Base-by-base conservation (phyloP, 2,888 invertebrate genomes). In the Sceliomorpha sp. region DNA sequence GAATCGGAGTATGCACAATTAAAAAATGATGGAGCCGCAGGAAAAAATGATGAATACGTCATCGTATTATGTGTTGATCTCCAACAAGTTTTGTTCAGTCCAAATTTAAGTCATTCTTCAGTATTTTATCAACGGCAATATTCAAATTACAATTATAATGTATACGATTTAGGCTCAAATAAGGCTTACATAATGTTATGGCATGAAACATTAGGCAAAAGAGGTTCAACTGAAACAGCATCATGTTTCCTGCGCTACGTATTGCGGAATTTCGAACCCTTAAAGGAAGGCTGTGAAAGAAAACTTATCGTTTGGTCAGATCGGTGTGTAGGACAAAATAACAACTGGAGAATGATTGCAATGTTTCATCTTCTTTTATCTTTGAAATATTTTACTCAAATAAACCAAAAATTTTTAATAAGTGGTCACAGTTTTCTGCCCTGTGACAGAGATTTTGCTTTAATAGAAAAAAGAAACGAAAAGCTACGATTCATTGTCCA, bases 261-360 rank as follows among this genome's bases (percentile, higher is more conserved):
- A n/a, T 2, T 13, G 12, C 9, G 39, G 14, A 51, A 39, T 17
- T 37, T 20, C 15, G 14, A 27, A 9, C 15, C 31, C 20, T 13
- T 51, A 1, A 9, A 26, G 31, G 20, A 27, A n/a, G 8, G 31
- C 27, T 12, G 27, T 9, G 36, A 50, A 12, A 36, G 39, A 17
- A 50, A 26, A 2, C 24, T 50, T n/a, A 37, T 50, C 9, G 5
- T 50, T 12, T 48, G 48, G 48, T 36, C 26, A 8, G 48, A 48
- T 20, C 15, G 36, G 14, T 48, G 48, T 13, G 36, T 34, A 7
- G 36, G 36, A 9, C 47, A 47, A 24, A 47, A 47, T 34, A 47
- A 47, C 6, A 47, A 47, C 17, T 32, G 34, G 34, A 7, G 8
- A 10, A 32, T 48, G 2, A 34, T 48, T n/a, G n/a, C n/a, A n/a